A percentile compares a stretch with the other conserved stretches of the same genome.
phyloP scores from a whole-genome alignment of 92 coral and sea anemone genomes.

The Isaurus tuberculatus region DNA sequence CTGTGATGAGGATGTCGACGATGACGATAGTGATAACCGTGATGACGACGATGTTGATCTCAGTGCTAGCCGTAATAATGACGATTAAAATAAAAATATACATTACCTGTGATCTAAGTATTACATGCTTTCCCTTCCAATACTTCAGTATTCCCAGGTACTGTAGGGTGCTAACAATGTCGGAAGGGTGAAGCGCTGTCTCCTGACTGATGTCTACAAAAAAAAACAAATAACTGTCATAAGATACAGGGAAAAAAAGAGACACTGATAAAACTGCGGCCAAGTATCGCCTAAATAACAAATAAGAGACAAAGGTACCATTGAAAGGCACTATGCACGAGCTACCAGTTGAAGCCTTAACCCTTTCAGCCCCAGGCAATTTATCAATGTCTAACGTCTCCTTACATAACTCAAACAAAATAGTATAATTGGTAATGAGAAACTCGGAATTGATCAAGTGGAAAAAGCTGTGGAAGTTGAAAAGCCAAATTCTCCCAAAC shows the following conservation, averaged over 20 bases:
- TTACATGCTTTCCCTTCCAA: slow-evolving; percentile 98
- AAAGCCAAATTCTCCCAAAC: no score
- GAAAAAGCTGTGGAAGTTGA: no score
- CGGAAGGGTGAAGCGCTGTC: slow-evolving; percentile 94
- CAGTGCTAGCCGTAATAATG: background rate
- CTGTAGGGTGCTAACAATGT: slow-evolving; percentile 94
- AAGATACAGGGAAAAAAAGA: background rate
- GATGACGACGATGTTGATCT: background rate
- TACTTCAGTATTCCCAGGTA: slow-evolving; percentile 96
- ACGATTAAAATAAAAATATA: background rate
- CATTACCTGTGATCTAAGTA: slow-evolving; percentile 86
- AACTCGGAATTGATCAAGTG: no score
- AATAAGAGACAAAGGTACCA: no score
- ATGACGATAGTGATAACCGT: background rate
- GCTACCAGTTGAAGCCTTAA: no score
- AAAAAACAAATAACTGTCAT: background rate
- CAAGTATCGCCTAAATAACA: no score
- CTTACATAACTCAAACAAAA: no score
- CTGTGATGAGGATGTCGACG: background rate
- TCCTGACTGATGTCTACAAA: slow-evolving; percentile 86
- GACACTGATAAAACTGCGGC: no score
- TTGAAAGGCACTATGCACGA: no score
- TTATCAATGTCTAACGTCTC: no score
- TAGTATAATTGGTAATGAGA: no score
- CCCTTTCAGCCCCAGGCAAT: no score